Conservation (phyloP, 23 tunicate genomes). For the Halocynthia roretzi region DNA sequence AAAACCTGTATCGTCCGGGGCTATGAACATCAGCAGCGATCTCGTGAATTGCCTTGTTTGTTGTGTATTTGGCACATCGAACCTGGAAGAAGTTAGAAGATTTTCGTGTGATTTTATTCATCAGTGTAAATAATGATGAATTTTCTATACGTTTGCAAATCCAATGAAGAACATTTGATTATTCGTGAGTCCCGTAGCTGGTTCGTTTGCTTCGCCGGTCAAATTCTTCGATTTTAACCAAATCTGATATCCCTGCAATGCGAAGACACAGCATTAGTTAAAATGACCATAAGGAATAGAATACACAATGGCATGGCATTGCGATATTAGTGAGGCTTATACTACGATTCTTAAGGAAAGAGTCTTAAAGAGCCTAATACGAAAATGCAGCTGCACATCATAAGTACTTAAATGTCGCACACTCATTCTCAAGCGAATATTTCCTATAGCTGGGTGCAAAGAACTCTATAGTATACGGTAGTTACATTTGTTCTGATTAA, state of each 20-base stretch:
- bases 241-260: conserved; percentile 58
- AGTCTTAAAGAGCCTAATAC: no score
- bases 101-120: neutral
- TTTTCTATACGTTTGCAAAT: conserved; percentile 63
- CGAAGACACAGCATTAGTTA: no score
- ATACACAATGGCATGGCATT: no score
- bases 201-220: conserved; percentile 58
- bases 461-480: no score
- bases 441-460: no score
- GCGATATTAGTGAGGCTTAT: no score
- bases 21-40: conserved; percentile 40
- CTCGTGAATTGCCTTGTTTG: conserved; percentile 23
- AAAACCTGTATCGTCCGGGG: conserved; percentile 74
- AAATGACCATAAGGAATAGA: no score
- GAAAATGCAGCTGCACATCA: no score
- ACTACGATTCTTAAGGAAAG: no score
- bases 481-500: no score
- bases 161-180: conserved; percentile 90
- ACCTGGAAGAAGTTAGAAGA: conserved; percentile 33
- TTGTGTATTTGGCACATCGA: conserved; percentile 64
- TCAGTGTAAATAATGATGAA: neutral
- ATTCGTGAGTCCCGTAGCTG: conserved; percentile 79
- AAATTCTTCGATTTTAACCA: conserved; percentile 53
- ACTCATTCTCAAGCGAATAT: no score
- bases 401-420: no score